These are phyloP conservation scores for Tringa solitaria DNA, from an alignment of 2,113 vertebrate species.

Conservation along the genomic window DNA sequence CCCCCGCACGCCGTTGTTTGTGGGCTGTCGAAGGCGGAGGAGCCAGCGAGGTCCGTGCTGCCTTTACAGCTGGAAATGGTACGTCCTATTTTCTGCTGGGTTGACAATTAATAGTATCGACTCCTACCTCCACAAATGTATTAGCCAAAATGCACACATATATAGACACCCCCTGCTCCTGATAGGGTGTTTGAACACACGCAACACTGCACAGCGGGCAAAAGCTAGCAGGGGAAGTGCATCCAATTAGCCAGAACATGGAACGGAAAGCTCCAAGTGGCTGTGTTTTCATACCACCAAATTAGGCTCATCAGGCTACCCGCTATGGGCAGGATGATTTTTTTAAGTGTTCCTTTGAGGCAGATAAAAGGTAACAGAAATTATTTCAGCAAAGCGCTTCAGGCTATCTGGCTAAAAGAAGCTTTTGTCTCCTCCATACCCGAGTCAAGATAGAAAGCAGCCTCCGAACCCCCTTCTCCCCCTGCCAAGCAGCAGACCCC, in stretches of 20 bases:
- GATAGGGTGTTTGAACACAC: background rate
- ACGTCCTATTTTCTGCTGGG: background rate
- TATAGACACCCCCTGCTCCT: background rate
- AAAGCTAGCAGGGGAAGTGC: background rate
- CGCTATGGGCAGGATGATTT: background rate
- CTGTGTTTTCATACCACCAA: conserved; percentile 31
- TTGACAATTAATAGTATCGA: background rate
- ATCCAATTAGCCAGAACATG: conserved; percentile 18
- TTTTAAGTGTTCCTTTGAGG: conserved; percentile 25
- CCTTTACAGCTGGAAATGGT: background rate
- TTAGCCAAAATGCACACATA: background rate
- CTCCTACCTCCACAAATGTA: background rate
- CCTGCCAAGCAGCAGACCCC: background rate
- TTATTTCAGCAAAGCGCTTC: background rate
- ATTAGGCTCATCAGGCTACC: conserved; percentile 35
- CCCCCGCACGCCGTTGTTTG: fast-evolving
- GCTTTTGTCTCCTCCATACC: background rate
- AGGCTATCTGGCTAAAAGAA: background rate
- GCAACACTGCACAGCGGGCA: background rate
- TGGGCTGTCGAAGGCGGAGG: fast-evolving
- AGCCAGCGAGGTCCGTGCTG: fast-evolving
- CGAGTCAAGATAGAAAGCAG: background rate
- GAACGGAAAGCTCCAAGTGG: background rate
- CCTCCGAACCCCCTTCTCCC: background rate
- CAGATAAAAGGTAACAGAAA: conserved; percentile 36